These are phyloP conservation scores for Mastacembelus armatus DNA, from an alignment of 2,797 vertebrate species.

Conservation along the genomic window DNA sequence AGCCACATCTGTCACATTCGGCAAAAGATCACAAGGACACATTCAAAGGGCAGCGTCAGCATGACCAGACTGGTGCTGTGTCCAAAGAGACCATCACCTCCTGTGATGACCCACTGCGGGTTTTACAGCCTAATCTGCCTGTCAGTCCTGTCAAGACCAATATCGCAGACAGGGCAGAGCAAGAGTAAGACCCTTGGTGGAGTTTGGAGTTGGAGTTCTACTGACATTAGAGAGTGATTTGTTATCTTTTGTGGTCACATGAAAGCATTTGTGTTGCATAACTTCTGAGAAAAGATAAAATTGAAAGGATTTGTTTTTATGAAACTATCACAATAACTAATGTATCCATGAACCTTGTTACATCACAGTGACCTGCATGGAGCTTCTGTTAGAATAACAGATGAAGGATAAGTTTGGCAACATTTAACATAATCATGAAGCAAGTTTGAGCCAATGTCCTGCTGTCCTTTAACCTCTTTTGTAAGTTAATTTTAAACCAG, in stretches of 20 bases:
- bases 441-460: conserved; percentile 38
- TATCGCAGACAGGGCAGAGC: conserved; percentile 62
- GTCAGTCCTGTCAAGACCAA: conserved; percentile 79
- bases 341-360: conserved; percentile 25
- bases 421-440: conserved; percentile 29
- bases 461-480: conserved; percentile 71
- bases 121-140: conserved; percentile 75
- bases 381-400: conserved; percentile 58
- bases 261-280: background rate
- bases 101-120: conserved; percentile 85
- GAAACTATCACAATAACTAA: background rate
- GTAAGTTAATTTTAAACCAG: conserved; percentile 75
- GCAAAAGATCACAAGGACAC: conserved; percentile 43
- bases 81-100: conserved; percentile 83
- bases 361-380: conserved; percentile 35
- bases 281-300: conserved; percentile 1
- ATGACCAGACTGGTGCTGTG: conserved; percentile 74
- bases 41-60: conserved; percentile 56
- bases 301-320: background rate
- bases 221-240: too few species aligned
- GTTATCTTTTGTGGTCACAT: too few species aligned
- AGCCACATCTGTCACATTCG: conserved; percentile 59
- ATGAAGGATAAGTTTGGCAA: conserved; percentile 40
- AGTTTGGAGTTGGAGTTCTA: too few species aligned
- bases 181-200: conserved; percentile 62